Evolutionary conservation across 2,888 invertebrate species (phyloP).

Genomic region (Pheosia tremula): DNA sequence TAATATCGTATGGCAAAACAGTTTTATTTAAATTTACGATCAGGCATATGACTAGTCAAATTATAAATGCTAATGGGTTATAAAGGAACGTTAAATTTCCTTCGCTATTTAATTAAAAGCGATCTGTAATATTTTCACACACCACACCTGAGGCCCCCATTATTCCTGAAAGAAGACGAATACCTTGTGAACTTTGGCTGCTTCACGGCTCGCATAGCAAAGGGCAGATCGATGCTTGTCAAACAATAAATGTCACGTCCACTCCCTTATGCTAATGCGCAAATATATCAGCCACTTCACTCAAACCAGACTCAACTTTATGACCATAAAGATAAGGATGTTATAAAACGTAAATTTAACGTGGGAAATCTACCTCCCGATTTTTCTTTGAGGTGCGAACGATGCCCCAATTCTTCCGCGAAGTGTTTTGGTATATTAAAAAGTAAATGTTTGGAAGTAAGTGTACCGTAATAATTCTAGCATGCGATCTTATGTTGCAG

Average conservation of each 20-base stretch:
- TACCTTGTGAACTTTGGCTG: constrained; percentile 65
- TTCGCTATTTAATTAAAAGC: too few relatives aligned
- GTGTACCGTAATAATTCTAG: constrained; percentile 33
- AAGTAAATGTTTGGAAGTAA: constrained; percentile 40
- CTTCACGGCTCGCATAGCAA: constrained; percentile 79
- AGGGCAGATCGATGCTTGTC: constrained; percentile 84
- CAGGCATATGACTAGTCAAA: too few relatives aligned
- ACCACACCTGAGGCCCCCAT: constrained; percentile 45
- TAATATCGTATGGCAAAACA: too few relatives aligned
- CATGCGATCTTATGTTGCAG: constrained; percentile 4
- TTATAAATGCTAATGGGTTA: too few relatives aligned
- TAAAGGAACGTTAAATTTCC: too few relatives aligned
- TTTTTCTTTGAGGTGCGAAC: constrained; percentile 80
- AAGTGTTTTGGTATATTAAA: constrained; percentile 69
- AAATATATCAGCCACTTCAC: constrained; percentile 17
- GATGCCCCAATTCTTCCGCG: constrained; percentile 73
- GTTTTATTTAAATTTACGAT: too few relatives aligned
- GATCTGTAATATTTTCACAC: constrained; percentile 23
- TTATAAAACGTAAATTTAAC: constrained; percentile 27
- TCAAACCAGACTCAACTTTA: constrained; percentile 42
- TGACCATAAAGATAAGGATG: constrained; percentile 20
- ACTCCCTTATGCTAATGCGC: constrained; percentile 76
- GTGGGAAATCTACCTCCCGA: constrained; percentile 54
- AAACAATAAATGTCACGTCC: constrained; percentile 85
- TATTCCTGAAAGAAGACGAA: constrained; percentile 39